Evolutionary conservation across 2,888 invertebrate genomes (phyloP).

Genomic region (Lagria hirta): DNA sequence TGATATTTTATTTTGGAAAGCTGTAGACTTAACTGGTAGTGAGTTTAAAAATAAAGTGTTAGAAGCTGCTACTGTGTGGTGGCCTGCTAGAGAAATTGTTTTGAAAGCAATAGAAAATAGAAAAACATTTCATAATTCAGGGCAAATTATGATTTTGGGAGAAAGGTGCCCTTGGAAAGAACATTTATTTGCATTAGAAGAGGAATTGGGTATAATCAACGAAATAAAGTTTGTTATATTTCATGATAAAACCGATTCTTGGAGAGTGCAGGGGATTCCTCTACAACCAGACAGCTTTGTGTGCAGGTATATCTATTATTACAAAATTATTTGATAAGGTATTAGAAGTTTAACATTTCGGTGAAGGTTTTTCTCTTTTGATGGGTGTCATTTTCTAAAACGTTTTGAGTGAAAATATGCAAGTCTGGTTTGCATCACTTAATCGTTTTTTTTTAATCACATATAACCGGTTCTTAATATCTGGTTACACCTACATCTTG

Average conservation of each 20-base stretch:
- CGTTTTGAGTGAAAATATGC: no score
- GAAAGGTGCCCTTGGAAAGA: conserved; percentile 88
- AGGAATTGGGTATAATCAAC: conserved; percentile 64
- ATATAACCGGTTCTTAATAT: no score
- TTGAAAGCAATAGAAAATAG: conserved; percentile 70
- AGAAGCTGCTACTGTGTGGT: conserved; percentile 71
- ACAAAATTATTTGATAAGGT: no score
- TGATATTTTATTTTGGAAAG: conserved; percentile 71
- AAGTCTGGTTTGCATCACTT: no score
- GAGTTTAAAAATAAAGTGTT: conserved; percentile 71
- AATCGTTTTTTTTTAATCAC: no score
- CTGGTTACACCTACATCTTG: no score
- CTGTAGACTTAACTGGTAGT: conserved; percentile 72
- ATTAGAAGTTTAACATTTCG: no score
- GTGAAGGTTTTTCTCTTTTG: no score
- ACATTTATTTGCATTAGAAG: conserved; percentile 82
- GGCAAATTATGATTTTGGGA: conserved; percentile 76
- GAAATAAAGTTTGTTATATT: conserved; percentile 74
- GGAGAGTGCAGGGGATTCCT: conserved; percentile 88
- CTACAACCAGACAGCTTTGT: conserved; percentile 68
- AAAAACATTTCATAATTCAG: conserved; percentile 69
- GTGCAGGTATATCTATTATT: conserved; percentile 57
- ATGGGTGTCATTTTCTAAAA: no score
- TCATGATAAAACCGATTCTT: conserved; percentile 64
- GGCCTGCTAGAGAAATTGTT: conserved; percentile 82